A percentile compares a stretch with the other conserved stretches of the same genome.
Evolutionary conservation across 2,888 invertebrate genomes (phyloP).

Genomic region (Synergus japonicus): DNA sequence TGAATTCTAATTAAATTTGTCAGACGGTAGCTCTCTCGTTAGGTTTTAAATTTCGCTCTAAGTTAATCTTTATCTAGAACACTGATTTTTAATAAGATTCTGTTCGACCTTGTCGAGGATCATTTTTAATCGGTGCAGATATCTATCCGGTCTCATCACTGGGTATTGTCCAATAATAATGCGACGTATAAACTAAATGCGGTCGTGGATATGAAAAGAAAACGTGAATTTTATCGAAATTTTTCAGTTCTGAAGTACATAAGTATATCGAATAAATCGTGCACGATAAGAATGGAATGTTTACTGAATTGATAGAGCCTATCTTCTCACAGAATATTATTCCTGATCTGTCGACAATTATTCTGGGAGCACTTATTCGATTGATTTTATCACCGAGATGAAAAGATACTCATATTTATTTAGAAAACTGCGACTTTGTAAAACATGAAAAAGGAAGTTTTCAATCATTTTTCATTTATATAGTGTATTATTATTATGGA

Average conservation of each 20-base stretch:
- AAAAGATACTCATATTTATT: constrained; percentile 14
- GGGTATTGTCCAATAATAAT: constrained; percentile 3
- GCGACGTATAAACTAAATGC: background rate
- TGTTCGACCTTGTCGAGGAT: background rate
- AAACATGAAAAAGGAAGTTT: background rate
- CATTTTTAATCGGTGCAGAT: constrained; percentile 13
- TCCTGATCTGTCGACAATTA: constrained; percentile 14
- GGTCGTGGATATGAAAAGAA: constrained; percentile 20
- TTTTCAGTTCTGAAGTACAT: background rate
- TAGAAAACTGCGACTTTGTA: background rate
- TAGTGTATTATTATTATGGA: background rate
- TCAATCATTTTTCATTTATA: background rate
- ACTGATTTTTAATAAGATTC: constrained; percentile 18
- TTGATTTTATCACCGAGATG: background rate
- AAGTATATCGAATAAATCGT: background rate
- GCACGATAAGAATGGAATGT: constrained; percentile 21
- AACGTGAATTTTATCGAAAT: constrained; percentile 2
- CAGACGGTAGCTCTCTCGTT: background rate
- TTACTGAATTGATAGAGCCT: constrained; percentile 12
- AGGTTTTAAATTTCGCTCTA: background rate
- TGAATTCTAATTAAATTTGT: background rate
- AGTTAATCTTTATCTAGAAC: background rate
- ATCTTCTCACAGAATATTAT: constrained; percentile 30
- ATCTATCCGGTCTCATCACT: constrained; percentile 13
- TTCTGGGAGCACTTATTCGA: constrained; percentile 5